phyloP scores from a whole-genome alignment of 2,888 invertebrate genomes.

The Nemotelus pantherinus region DNA sequence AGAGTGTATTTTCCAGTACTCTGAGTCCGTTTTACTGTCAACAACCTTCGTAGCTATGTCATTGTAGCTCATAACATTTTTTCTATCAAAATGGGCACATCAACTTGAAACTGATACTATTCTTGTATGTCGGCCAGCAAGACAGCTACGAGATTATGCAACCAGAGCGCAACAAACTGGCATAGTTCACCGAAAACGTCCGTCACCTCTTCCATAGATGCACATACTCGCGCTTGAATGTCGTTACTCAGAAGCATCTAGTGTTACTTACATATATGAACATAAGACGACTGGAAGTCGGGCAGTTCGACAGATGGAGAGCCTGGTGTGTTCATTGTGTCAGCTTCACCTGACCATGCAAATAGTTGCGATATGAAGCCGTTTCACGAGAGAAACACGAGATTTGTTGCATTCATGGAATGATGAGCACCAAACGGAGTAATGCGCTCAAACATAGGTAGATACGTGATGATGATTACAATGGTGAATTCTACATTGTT shows the following conservation, averaged over 20 bases:
- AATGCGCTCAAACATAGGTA: conserved; percentile 8
- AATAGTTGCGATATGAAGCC: neutral
- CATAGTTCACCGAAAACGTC: conserved; percentile 14
- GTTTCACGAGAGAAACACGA: conserved; percentile 20
- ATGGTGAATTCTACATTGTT: too few relatives aligned
- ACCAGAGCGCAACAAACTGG: conserved; percentile 19
- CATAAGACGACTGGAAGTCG: conserved; percentile 21
- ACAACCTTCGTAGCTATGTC: too few relatives aligned
- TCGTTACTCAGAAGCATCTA: neutral
- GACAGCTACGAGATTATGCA: neutral
- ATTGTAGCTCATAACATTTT: too few relatives aligned
- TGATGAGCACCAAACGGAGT: neutral
- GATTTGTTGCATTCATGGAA: conserved; percentile 34
- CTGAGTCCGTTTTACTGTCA: too few relatives aligned
- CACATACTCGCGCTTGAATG: neutral
- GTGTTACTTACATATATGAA: neutral
- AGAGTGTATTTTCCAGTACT: too few relatives aligned
- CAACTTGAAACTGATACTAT: neutral
- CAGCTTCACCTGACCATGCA: conserved; percentile 39
- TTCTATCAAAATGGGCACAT: too few relatives aligned
- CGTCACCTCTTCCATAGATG: neutral
- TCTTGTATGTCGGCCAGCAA: neutral
- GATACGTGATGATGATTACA: neutral
- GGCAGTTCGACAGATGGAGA: neutral
- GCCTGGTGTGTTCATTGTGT: neutral